These are phyloP conservation scores for Nothoprocta pentlandii DNA, from an alignment of 2,113 vertebrate species.

Conservation along the genomic window DNA sequence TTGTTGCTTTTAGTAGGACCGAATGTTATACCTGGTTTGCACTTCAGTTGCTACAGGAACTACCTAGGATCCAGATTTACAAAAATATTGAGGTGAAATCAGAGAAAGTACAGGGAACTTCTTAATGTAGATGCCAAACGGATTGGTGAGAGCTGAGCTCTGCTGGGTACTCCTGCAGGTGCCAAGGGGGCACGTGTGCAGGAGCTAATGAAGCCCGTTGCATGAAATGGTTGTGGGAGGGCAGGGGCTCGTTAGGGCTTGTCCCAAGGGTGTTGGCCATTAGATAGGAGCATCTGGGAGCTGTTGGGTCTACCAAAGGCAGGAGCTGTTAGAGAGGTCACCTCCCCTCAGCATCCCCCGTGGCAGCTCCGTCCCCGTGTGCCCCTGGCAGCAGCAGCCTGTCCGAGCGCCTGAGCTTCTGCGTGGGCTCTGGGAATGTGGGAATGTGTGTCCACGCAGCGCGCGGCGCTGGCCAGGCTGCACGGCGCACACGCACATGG, in stretches of 20 bases:
- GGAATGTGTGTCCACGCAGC: background rate
- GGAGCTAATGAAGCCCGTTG: background rate
- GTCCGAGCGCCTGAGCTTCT: background rate
- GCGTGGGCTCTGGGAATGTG: background rate
- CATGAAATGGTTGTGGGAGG: background rate
- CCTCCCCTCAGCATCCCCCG: background rate
- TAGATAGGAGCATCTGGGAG: background rate
- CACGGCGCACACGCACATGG: background rate
- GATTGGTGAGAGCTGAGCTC: background rate
- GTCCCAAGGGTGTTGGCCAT: background rate
- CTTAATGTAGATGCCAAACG: background rate
- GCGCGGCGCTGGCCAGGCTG: background rate
- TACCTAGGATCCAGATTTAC: background rate
- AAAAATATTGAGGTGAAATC: background rate
- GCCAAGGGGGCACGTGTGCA: background rate
- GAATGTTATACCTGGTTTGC: background rate
- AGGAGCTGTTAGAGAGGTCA: background rate
- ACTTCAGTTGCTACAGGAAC: background rate
- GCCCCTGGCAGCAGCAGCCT: background rate
- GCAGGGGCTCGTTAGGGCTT: background rate
- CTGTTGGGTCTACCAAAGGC: background rate
- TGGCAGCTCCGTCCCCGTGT: background rate
- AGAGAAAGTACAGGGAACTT: background rate
- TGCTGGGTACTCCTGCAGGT: background rate
- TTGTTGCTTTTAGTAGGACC: background rate